phyloP scores from a whole-genome alignment of 2,888 invertebrate species.

The Drosophila aldrichi region DNA sequence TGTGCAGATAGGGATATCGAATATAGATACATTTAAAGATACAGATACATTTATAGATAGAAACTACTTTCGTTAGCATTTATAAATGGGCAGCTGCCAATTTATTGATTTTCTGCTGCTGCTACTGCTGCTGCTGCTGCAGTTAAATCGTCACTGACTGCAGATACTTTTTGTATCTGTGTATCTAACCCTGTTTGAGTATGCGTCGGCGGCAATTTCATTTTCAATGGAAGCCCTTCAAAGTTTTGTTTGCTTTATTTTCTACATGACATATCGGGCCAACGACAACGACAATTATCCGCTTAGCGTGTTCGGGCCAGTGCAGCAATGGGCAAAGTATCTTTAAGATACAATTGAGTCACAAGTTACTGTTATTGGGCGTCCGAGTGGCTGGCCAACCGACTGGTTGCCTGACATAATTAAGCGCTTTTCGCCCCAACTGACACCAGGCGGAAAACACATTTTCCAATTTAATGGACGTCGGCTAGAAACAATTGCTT shows the following conservation, averaged over 20 bases:
- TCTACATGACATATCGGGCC: constrained; percentile 47
- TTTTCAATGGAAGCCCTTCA: constrained; percentile 78
- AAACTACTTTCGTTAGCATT: constrained; percentile 39
- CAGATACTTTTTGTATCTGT: constrained; percentile 44
- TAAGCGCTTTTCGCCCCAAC: constrained; percentile 47
- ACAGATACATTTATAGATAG: neutral
- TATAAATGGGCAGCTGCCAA: constrained; percentile 32
- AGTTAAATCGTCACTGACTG: constrained; percentile 24
- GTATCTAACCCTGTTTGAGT: constrained; percentile 18
- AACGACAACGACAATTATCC: constrained; percentile 69
- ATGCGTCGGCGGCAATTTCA: constrained; percentile 49
- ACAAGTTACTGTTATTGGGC: constrained; percentile 48
- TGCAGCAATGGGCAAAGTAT: constrained; percentile 72
- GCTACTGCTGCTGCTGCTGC: constrained; percentile 27
- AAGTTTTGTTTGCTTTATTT: constrained; percentile 79
- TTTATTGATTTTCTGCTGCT: constrained; percentile 61
- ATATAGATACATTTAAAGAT: neutral
- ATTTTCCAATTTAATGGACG: constrained; percentile 66
- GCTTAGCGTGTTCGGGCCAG: constrained; percentile 74
- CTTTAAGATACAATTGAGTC: constrained; percentile 69
- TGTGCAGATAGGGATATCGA: neutral
- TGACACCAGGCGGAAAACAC: constrained; percentile 38
- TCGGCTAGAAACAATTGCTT: constrained; percentile 63
- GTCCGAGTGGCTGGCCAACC: constrained; percentile 15
- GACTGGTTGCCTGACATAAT: constrained; percentile 46